These are phyloP conservation scores for Delichon dasypus DNA, from an alignment of 2,797 vertebrate genomes.

Conservation along the genomic window DNA sequence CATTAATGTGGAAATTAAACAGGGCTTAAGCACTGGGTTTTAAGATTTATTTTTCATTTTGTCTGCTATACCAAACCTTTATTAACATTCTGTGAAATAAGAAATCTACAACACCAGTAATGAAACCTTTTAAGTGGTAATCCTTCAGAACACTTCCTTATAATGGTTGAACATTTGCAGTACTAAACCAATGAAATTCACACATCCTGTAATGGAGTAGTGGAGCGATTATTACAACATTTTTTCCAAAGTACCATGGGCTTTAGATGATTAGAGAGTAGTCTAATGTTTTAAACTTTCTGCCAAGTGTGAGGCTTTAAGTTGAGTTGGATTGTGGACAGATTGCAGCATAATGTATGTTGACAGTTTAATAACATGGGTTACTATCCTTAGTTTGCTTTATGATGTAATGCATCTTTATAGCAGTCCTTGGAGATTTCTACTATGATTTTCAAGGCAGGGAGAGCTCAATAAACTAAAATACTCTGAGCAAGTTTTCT, in stretches of 20 bases:
- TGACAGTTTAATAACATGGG: conserved; percentile 80
- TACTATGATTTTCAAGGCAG: conserved; percentile 68
- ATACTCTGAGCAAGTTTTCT: conserved; percentile 61
- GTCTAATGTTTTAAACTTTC: conserved; percentile 73
- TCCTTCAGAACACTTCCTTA: conserved; percentile 62
- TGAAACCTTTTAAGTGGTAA: conserved; percentile 66
- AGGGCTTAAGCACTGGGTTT: conserved; percentile 37
- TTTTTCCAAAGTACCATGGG: conserved; percentile 66
- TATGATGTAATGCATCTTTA: conserved; percentile 79
- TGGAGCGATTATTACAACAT: conserved; percentile 63
- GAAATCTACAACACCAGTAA: conserved; percentile 51
- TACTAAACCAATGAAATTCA: conserved; percentile 72
- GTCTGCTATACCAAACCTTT: conserved; percentile 45
- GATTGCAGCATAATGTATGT: conserved; percentile 76
- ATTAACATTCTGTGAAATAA: conserved; percentile 69
- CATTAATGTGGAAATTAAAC: conserved; percentile 58
- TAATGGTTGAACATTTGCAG: conserved; percentile 49
- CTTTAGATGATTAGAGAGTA: conserved; percentile 71
- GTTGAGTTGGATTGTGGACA: conserved; percentile 67
- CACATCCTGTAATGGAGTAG: conserved; percentile 38
- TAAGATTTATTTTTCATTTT: conserved; percentile 62
- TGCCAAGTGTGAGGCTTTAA: conserved; percentile 69
- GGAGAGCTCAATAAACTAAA: conserved; percentile 75
- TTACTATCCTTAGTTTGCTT: conserved; percentile 76
- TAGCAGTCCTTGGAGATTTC: conserved; percentile 64